Evolutionary conservation across 2,113 vertebrate genomes (phyloP), one percentile per base, ranked within the genome.

Genomic region (Cichladusa arquata): DNA sequence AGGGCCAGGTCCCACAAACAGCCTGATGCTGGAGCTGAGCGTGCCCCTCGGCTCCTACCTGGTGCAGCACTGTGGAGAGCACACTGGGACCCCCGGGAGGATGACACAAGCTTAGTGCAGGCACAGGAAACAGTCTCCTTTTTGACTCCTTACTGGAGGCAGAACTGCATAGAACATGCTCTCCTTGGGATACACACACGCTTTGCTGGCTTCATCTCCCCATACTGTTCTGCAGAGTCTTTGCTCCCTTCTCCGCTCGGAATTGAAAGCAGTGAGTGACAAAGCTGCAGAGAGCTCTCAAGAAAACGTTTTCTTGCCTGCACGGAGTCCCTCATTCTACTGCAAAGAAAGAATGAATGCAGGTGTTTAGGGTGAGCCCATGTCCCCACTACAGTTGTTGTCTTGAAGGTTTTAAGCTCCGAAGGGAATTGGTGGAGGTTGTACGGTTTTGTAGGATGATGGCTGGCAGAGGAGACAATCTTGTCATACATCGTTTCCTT

Each of bases 11-110:
- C 64, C 73, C 56, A 51, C 17, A 4, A 40, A 3, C 14, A 19
- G 74, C 33, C 26, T 7, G 70, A 6, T 15, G 51, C 42, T 44
- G 87, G 29, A 42, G 56, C 18, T 20, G 36, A 40, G 44, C 9
- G 0, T 56, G 36, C 45, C 76, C 7, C 67, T 31, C 4, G 0
- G 22, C 13, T 40, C 42, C 38, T 2, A 1, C 31, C 20, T 6
- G 40, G 16, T 29, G 47, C 29, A 44, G 36, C 13, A 26, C 20
- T 11, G 25, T 7, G 47, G 24, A 48, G 28, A 34, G 31, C 19
- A 2, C 0, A 5, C 0, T 2, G 34, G 8, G 57, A 22, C 7
- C 7, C 13, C 0, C 0, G 4, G 4, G 18, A 33, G 36, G n/a
- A 38, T 14, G 36, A 3, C 23, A 44, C 2, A 16, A 58, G 26